phyloP scores from a whole-genome alignment of 2,113 vertebrate genomes.

The Pelodiscus sinensis region DNA sequence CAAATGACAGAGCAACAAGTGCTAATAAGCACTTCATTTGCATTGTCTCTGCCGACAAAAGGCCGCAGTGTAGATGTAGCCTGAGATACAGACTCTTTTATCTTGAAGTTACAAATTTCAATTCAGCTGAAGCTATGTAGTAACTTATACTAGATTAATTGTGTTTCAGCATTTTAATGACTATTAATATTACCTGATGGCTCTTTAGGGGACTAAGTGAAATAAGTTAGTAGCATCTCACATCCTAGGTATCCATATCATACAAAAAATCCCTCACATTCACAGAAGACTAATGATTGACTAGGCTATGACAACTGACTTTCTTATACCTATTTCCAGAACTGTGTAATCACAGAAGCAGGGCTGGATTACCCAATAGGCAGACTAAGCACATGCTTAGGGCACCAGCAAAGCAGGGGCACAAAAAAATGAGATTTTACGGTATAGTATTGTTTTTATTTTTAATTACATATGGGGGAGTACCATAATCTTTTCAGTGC shows the following conservation, averaged over 20 bases:
- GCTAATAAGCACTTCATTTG: no score
- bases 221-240: background rate
- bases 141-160: background rate
- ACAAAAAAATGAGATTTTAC: no score
- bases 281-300: background rate
- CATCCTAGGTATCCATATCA: background rate
- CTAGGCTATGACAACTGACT: background rate
- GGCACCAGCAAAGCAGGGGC: no score
- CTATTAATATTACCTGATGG: background rate
- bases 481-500: no score
- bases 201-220: background rate
- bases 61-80: no score
- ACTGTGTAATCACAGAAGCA: no score
- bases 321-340: fast-evolving
- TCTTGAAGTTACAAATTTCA: background rate
- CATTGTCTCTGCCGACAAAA: no score
- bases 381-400: no score
- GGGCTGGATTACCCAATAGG: no score
- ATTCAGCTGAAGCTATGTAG: background rate
- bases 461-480: no score
- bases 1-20: no score
- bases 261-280: background rate
- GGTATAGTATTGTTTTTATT: no score
- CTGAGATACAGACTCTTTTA: background rate
- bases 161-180: background rate